Conservation (phyloP, 2,888 invertebrate genomes). For the Amiota minor region DNA sequence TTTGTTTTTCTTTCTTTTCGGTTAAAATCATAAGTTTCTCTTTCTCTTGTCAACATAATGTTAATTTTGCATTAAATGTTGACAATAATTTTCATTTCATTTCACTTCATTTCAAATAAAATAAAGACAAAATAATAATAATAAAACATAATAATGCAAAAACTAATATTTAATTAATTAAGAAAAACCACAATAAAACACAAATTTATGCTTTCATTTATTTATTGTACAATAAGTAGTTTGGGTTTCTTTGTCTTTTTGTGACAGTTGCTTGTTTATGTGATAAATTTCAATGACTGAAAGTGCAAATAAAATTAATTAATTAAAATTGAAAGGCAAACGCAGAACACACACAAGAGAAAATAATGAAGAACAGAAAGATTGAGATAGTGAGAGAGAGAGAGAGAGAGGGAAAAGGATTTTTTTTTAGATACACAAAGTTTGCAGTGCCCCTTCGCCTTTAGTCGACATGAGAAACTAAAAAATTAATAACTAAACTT, state of each 20-base stretch:
- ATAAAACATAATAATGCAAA: slow-evolving; percentile 23
- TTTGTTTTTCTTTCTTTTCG: slow-evolving; percentile 29
- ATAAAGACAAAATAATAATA: neutral
- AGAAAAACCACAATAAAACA: neutral
- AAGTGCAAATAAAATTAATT: slow-evolving; percentile 48
- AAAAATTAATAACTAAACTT: slow-evolving; percentile 23
- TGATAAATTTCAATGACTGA: neutral
- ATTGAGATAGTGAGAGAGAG: neutral
- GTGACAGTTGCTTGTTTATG: slow-evolving; percentile 13
- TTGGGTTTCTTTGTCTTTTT: neutral
- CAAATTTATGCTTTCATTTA: slow-evolving; percentile 11
- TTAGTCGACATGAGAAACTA: neutral
- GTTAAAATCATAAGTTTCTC: slow-evolving; percentile 1
- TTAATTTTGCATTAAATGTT: slow-evolving; percentile 14
- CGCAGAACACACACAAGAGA: slow-evolving; percentile 22
- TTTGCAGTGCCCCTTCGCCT: neutral
- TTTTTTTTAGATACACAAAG: neutral
- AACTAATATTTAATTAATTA: slow-evolving; percentile 46
- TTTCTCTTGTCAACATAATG: neutral
- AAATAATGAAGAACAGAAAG: slow-evolving; percentile 11
- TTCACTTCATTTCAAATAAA: neutral
- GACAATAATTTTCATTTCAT: neutral
- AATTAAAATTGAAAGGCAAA: slow-evolving; percentile 48
- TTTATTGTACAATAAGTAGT: slow-evolving; percentile 1
- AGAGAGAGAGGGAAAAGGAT: neutral